Base-by-base conservation (phyloP, 2,888 invertebrate species). In the Eupithecia inturbata region DNA sequence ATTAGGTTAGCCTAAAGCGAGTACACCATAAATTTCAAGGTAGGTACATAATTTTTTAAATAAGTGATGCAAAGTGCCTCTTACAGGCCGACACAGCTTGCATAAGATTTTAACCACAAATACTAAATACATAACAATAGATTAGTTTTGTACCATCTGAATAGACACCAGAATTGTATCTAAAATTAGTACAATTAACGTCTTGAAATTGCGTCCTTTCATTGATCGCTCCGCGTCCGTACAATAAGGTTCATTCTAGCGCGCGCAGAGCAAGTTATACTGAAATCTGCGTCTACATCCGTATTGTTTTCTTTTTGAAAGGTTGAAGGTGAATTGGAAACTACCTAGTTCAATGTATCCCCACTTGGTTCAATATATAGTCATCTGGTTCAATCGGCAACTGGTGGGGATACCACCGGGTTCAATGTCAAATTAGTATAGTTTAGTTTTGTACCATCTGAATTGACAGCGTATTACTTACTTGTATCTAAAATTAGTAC, bases 291-390 rank as follows among this genome's bases (percentile, higher is more conserved):
- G 91, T 98, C 98, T 77, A 99, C 97, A 87, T 99, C 98, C 57
- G 98, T 96, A 88, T 99, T 99, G 31, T 99, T 85, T 99, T 99
- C 84, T 98, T 90, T 99, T 99, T 6, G 99, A 99, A 72, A 99
- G 94, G 92, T 99, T 99, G 93, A 99, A 99, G 0, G 99, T 99
- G 94, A 99, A 99, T 88, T 99, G 99, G 92, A 10, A 1, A n/a
- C n/a, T n/a, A n/a, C n/a, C n/a, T n/a, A n/a, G n/a, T n/a, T 36
- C 36, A 36, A 36, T 36, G 36, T 36, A 45, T 45, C 5, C 45
- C 45, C 16, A 45, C 19, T 16, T 45, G 45, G 45, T 5, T 45
- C 16, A 19, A 45, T 45, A 19, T 45, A 45, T 19, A 4, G 19
- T 6, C 5, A 45, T 0, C 16, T 19, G 45, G 45, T 45, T 45